Base-by-base conservation (phyloP, 2,113 vertebrate genomes). In the Okapia johnstoni region DNA sequence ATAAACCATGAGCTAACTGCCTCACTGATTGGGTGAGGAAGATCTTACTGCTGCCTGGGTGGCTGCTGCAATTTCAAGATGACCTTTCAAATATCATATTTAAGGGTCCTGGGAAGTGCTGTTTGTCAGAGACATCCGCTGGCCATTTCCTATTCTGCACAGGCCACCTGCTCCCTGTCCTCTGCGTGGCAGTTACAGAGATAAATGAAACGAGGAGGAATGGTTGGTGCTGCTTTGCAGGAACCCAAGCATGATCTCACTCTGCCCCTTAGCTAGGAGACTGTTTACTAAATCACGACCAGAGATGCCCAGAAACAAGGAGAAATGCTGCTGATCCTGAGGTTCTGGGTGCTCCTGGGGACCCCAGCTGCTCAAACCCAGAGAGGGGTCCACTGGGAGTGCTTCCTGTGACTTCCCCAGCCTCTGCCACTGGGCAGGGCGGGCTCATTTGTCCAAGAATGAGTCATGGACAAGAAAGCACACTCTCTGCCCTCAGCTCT, bases 111-210 rank as follows among this genome's bases (percentile, higher is more conserved):
- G 4, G 0, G 14, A 93, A 91, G 52, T 63, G 43, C 80, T 33
- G 43, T 76, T 92, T 92, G 76, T 95, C 77, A 85, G 30, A 46
- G 80, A 77, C 28, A 17, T 88, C 60, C 43, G 7, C 12, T 66
- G 43, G 84, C 52, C 58, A 57, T 57, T 93, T 90, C 80, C 88
- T 25, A 7, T 60, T 87, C 66, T n/a, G 14, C 61, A 7, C 10
- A 76, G 46, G 54, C 76, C 96, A 92, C 80, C 90, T 95, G 92
- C 79, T 96, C 90, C 83, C 92, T 48, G 36, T 90, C 54, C 46
- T 5, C 28, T 55, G 6, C 6, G 0, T 11, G 85, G 55, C 55
- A 46, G 2, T 52, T 57, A 92, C 36, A 36, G 84, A 94, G 97
- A 96, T 17, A 94, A 95, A 90, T 73, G 93, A 50, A 50, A 66